Evolutionary conservation across 1,140 invertebrate genomes (phyloP), one percentile per base, ranked within the genome.

Genomic region (Pseudomyrmex pallidus): DNA sequence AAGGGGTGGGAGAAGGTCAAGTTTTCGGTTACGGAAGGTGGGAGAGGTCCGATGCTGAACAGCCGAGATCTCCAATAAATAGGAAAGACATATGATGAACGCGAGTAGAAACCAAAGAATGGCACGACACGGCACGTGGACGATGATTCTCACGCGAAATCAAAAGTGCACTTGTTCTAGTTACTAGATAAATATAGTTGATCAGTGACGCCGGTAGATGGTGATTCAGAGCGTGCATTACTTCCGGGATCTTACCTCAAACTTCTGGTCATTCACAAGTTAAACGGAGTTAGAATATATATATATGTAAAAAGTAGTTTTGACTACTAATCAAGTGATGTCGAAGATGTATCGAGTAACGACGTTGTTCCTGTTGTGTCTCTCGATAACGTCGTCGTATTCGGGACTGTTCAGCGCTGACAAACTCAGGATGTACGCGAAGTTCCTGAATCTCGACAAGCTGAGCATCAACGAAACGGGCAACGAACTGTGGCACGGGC

Each of bases 401-500:
- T 89, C 89, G 1, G 78, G 76, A 13, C 59, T 93, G 1, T 92
- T 93, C 62, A 90, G 89, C 68, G 87, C 91, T 35, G 82, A 89
- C 9, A 94, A 89, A 62, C 57, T 94, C 9, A 74, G 76, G 8
- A 83, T 74, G 0, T 92, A 90, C 66, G 87, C 91, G 1, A 91
- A 68, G 59, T 72, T 91, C 9, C 90, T 92, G 35, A 87, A 83
- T 17, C 48, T 92, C 12, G 66, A 85, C n/a, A 63, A 85, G 62
- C 82, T 92, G 0, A 17, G 86, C 1, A 52, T 76, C 9, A 92
- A 91, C 64, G 88, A 91, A 35, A 96, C 95, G 77, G 96, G 95
- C 62, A 97, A 97, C 83, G 94, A 95, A 70, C 94, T 97, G 35
- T 97, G 97, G 97, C 95, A 95, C 74, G 95, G 95, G 17, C 94